Conservation (phyloP, 2,113 vertebrate species). For the Tricholaema leucomelas region DNA sequence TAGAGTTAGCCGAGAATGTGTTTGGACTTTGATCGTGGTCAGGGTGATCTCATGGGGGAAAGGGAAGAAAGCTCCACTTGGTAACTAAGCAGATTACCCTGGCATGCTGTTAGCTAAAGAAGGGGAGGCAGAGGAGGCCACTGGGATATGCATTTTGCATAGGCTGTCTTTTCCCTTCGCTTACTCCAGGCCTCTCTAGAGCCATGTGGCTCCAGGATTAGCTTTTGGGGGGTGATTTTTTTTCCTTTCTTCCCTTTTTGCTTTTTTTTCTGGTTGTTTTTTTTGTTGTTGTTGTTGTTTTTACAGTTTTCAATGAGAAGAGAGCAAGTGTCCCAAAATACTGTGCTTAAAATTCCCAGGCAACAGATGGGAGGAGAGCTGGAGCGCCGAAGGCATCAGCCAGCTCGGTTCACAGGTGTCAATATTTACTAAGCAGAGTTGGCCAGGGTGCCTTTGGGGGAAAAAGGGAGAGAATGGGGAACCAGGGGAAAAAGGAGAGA, state of each 20-base stretch:
- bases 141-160: conserved; percentile 80
- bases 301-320: conserved; percentile 80
- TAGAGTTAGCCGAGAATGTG: conserved; percentile 84
- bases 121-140: conserved; percentile 78
- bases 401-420: conserved; percentile 88
- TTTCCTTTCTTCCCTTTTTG: background rate
- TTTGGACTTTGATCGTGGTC: conserved; percentile 88
- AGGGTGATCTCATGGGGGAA: conserved; percentile 85
- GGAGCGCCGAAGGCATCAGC: conserved; percentile 75
- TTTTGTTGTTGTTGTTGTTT: conserved; percentile 42
- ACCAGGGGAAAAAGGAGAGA: too few relatives aligned
- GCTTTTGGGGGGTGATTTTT: conserved; percentile 71
- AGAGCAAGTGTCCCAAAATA: conserved; percentile 78
- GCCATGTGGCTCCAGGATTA: conserved; percentile 83
- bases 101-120: conserved; percentile 89
- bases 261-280: too few relatives aligned
- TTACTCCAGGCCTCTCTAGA: conserved; percentile 69
- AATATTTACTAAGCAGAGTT: conserved; percentile 86
- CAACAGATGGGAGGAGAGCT: conserved; percentile 87
- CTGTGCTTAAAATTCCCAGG: conserved; percentile 82
- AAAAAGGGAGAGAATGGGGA: too few relatives aligned
- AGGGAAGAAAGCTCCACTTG: conserved; percentile 79
- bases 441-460: conserved; percentile 74
- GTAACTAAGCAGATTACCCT: conserved; percentile 93
- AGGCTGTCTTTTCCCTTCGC: conserved; percentile 74